These are phyloP conservation scores for Liopterus haemorrhoidalis DNA, from an alignment of 2,888 invertebrate genomes.

Conservation along the genomic window DNA sequence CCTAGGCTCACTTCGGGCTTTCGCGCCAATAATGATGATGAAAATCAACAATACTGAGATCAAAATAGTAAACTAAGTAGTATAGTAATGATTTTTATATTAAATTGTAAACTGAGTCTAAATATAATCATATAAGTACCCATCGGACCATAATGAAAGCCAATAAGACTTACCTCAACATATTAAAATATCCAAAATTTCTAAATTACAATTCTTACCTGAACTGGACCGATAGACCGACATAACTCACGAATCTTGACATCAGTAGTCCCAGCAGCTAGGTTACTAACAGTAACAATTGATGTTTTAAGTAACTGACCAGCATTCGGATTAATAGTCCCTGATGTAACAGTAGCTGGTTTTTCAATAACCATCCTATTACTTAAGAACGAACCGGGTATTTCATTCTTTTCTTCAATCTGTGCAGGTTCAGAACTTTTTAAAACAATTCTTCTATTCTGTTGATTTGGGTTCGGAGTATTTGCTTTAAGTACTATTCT, in stretches of 20 bases:
- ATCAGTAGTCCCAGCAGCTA: constrained; percentile 48
- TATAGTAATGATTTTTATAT: too few relatives aligned
- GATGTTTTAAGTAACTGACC: constrained; percentile 40
- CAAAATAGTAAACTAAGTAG: too few relatives aligned
- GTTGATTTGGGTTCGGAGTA: not conserved
- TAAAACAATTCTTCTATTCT: constrained; percentile 17
- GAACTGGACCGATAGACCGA: constrained; percentile 47
- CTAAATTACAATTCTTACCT: constrained; percentile 45
- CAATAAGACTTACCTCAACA: too few relatives aligned
- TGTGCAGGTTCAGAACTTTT: too few relatives aligned
- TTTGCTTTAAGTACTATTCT: constrained; percentile 9
- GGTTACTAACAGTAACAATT: constrained; percentile 47
- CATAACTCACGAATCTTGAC: constrained; percentile 48
- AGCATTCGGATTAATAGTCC: not conserved
- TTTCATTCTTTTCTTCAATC: constrained; percentile 29
- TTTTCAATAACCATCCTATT: constrained; percentile 37
- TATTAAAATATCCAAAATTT: too few relatives aligned
- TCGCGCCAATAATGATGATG: too few relatives aligned
- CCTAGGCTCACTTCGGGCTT: too few relatives aligned
- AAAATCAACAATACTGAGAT: too few relatives aligned
- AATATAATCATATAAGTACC: too few relatives aligned
- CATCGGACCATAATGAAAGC: too few relatives aligned
- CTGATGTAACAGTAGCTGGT: constrained; percentile 26
- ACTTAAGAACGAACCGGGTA: constrained; percentile 35
- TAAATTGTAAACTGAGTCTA: too few relatives aligned